Base-by-base conservation (phyloP, 2,113 vertebrate species). In the Lota lota region DNA sequence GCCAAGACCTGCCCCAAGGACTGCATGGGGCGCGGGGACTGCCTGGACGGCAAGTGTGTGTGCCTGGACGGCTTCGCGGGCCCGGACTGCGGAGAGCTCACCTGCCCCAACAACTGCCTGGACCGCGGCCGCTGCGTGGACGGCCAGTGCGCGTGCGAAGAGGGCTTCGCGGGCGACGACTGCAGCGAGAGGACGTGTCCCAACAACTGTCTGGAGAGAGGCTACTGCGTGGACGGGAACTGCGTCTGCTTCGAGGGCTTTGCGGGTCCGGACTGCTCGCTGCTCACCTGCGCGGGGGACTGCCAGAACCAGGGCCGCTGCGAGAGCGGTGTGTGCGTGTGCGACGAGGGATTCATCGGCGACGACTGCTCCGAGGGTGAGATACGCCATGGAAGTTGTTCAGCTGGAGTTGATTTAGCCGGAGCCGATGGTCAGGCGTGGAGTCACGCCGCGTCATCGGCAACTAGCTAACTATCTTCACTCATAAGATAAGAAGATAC, bases 231-330 rank as follows among this genome's bases (percentile, higher is more conserved):
- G 0, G 60, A 94, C 0, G 97, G 97, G 21, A 91, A 79, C 72
- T 99, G 97, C 0, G 72, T 98, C 22, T 98, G 96, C 61, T 83
- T 90, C 0, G 90, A 95, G 64, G 94, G 94, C 8, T 99, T 95
- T 68, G 68, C 54, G 0, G 94, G 94, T 0, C 74, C 63, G 0
- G 92, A 95, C 83, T 97, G 95, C 67, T 81, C 84, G 4, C 81
- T 90, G n/a, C 88, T 85, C 19, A 89, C 88, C 65, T 96, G 95
- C 71, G 91, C 93, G 1, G 74, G 63, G 0, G 91, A 96, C 85
- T 97, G 95, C 70, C 87, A 92, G 0, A 80, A 91, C 73, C 91
- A 86, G 40, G 95, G 95, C 0, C 91, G 51, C 28, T 97, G 95
- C 16, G 72, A 91, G 22, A 87, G 95, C 0, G 95, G 95, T 14